These are phyloP conservation scores for Chelonus insularis DNA, from an alignment of 1,140 invertebrate genomes.

Conservation along the genomic window DNA sequence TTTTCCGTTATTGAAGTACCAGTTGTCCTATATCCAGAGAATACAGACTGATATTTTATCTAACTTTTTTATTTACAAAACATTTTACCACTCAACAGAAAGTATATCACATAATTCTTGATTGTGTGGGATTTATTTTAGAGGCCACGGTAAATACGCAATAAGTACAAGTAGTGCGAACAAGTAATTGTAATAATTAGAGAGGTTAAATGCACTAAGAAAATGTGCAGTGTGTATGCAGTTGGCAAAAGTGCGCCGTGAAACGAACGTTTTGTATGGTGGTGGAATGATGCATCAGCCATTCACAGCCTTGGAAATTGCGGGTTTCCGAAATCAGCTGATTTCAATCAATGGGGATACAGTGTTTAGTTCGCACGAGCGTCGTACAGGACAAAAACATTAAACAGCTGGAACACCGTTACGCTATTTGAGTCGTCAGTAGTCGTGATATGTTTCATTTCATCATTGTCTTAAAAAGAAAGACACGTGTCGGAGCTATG, in stretches of 20 bases:
- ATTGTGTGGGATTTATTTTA: no score
- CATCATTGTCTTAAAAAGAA: background rate
- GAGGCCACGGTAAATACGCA: constrained; percentile 4
- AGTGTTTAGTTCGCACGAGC: constrained; percentile 29
- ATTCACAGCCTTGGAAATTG: constrained; percentile 23
- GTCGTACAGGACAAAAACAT: constrained; percentile 29
- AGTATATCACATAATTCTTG: no score
- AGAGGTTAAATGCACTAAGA: background rate
- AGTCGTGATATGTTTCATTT: constrained; percentile 36
- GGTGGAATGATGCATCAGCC: background rate
- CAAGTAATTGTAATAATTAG: no score
- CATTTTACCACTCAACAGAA: no score
- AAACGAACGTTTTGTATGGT: constrained; percentile 5
- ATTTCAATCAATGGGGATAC: constrained; percentile 49
- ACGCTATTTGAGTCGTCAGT: background rate
- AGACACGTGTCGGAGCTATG: constrained; percentile 30
- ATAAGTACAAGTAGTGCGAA: constrained; percentile 6
- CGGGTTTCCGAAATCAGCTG: constrained; percentile 46
- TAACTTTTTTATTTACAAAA: no score
- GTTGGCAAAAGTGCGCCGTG: constrained; percentile 23
- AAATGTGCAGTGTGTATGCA: background rate
- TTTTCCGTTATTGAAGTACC: no score
- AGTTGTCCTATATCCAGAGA: no score
- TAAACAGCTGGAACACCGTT: constrained; percentile 41
- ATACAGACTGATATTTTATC: no score